Conservation (phyloP, 2,888 invertebrate species). For the Morpho deidamia region DNA sequence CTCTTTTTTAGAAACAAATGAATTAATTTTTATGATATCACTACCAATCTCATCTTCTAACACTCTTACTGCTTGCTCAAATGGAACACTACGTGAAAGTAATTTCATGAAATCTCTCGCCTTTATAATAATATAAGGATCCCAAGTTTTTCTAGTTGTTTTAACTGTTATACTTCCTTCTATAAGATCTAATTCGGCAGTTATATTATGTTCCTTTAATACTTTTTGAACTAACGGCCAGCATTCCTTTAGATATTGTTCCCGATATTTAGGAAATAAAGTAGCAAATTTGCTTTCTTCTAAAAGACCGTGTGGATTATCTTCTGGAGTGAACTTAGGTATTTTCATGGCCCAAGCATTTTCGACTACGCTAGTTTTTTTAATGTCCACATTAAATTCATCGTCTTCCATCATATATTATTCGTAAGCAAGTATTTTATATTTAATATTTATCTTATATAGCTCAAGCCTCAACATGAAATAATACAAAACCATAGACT, state of each 20-base stretch:
- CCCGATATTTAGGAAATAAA: conserved; percentile 97
- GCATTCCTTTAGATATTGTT: conserved; percentile 95
- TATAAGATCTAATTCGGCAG: conserved; percentile 93
- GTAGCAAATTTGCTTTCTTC: conserved; percentile 98
- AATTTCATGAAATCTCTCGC: conserved; percentile 97
- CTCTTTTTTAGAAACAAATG: conserved; percentile 92
- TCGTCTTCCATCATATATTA: no score
- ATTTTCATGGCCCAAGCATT: conserved; percentile 93
- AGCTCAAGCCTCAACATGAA: no score
- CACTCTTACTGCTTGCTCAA: conserved; percentile 94
- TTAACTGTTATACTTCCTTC: conserved; percentile 96
- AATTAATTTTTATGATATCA: conserved; percentile 98
- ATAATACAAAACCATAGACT: no score
- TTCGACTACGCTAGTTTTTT: conserved; percentile 79
- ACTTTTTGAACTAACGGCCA: conserved; percentile 97
- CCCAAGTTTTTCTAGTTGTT: conserved; percentile 98
- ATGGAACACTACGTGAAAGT: conserved; percentile 96
- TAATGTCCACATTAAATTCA: no score
- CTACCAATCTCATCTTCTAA: conserved; percentile 94
- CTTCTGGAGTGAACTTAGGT: conserved; percentile 90
- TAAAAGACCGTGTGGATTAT: conserved; percentile 92
- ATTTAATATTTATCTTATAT: no score
- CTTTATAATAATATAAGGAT: conserved; percentile 97
- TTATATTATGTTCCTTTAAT: conserved; percentile 86
- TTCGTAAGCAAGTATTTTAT: no score